These are phyloP conservation scores for Balaeniceps rex DNA, from an alignment of 2,113 vertebrate genomes.

Conservation along the genomic window DNA sequence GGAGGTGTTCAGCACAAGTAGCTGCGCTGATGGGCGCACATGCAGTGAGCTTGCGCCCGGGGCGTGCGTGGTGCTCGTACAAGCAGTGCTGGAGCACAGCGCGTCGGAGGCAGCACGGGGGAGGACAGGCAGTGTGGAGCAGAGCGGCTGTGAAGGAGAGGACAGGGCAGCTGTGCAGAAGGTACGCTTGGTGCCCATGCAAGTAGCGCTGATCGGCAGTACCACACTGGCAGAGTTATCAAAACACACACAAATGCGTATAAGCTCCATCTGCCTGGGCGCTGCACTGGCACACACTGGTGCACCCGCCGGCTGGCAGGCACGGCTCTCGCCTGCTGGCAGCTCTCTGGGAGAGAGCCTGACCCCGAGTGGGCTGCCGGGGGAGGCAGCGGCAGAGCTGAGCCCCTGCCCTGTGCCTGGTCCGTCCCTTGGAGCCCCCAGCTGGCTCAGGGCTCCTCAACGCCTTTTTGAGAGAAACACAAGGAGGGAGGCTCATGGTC, in stretches of 20 bases:
- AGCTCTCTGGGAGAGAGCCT: neutral
- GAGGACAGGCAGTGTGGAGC: neutral
- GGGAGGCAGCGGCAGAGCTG: neutral
- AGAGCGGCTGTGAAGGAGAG: neutral
- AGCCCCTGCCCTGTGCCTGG: neutral
- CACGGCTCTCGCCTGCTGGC: neutral
- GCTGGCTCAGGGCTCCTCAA: neutral
- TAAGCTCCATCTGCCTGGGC: neutral
- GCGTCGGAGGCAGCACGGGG: accelerated
- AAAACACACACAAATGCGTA: neutral
- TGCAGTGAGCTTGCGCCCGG: neutral
- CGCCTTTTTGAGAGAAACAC: neutral
- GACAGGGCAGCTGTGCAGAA: neutral
- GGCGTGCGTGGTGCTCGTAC: accelerated
- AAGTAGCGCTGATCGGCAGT: neutral
- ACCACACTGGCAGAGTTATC: neutral
- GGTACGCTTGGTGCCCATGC: accelerated
- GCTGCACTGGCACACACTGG: neutral
- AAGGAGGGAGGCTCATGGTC: neutral
- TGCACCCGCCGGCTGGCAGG: accelerated
- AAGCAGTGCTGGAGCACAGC: neutral
- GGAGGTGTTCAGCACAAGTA: neutral
- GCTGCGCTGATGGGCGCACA: accelerated
- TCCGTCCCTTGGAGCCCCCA: accelerated
- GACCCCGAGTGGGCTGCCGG: neutral